Evolutionary conservation across 2,797 vertebrate species (phyloP), one percentile per base, ranked within the genome.

Genomic region (Sphenodon punctatus): DNA sequence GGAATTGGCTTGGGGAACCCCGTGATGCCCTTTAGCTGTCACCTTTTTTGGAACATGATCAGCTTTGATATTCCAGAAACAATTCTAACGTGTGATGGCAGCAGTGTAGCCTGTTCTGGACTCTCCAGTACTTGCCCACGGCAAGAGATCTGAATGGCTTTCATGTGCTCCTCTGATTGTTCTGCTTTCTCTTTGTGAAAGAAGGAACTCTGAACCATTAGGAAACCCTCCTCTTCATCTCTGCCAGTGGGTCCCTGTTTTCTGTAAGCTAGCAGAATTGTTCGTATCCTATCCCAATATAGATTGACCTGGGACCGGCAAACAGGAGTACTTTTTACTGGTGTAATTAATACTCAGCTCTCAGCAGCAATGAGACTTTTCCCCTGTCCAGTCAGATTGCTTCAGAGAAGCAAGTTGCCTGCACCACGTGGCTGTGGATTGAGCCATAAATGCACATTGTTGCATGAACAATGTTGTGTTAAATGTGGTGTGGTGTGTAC

Each of bases 261-360:
- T 71, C 74, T 78, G 82, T 86, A 88, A 91, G 90, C 91, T 91
- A 86, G 76, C 76, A 80, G 93, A 92, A 93, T 92, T 91, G 85
- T 86, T 82, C 39, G 17, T 89, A 93, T 92, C 90, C 89, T 92
- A 86, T 86, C 85, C 89, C 80, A 86, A 92, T 91, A 92, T 90
- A 89, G 74, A 78, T 76, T 88, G 86, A 90, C 85, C 89, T 85
- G 63, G 88, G 78, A 78, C 89, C 90, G 86, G 78, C 88, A 90
- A 86, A 86, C 87, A 92, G 85, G 83, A 86, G 10, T 85, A 85
- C 80, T 60, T 58, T 78, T 88, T 86, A 91, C 85, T 69, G 51
- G 67, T 80, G 68, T 88, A 80, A 86, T 90, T 90, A 86, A 69
- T 74, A 86, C 68, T 67, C 76, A 82, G 88, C 81, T 89, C 71